phyloP scores from a whole-genome alignment of 2,888 invertebrate species.

The Andrena trimmerana region DNA sequence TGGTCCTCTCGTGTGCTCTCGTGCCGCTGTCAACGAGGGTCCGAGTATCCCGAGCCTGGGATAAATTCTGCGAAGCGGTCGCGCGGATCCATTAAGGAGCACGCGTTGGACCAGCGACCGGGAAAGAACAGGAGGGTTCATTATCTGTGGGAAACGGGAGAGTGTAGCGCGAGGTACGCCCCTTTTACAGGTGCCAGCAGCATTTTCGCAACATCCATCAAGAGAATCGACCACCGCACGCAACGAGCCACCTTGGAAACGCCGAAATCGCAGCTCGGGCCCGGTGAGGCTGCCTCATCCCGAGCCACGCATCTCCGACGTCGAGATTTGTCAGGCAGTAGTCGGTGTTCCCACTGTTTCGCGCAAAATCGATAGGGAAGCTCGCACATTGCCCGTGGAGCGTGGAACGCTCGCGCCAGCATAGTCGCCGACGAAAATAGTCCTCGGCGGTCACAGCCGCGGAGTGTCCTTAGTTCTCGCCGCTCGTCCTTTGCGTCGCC shows the following conservation, averaged over 20 bases:
- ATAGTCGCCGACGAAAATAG: conserved; percentile 62
- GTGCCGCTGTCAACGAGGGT: conserved; percentile 57
- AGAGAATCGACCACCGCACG: conserved; percentile 26
- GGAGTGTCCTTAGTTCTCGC: conserved; percentile 30
- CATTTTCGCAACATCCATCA: conserved; percentile 48
- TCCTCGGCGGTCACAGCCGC: conserved; percentile 27
- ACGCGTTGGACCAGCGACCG: background rate
- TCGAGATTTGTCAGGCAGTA: background rate
- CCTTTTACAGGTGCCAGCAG: conserved; percentile 63
- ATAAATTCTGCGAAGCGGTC: conserved; percentile 2
- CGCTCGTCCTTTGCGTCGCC: conserved; percentile 27
- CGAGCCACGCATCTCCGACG: background rate
- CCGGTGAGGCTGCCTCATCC: background rate
- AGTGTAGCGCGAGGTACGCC: conserved; percentile 58
- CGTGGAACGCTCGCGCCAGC: conserved; percentile 50
- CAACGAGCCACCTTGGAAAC: conserved; percentile 9
- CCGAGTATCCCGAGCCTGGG: conserved; percentile 25
- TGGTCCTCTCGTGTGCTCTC: conserved; percentile 54
- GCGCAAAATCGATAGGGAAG: conserved; percentile 78
- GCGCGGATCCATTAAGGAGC: too few species aligned
- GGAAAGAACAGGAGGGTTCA: background rate
- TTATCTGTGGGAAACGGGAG: background rate
- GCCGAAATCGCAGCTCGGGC: conserved; percentile 14
- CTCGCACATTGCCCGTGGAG: conserved; percentile 62
- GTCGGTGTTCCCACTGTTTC: conserved; percentile 52